Base-by-base conservation (phyloP, 2,888 invertebrate species). In the Cristatella mucedo region DNA sequence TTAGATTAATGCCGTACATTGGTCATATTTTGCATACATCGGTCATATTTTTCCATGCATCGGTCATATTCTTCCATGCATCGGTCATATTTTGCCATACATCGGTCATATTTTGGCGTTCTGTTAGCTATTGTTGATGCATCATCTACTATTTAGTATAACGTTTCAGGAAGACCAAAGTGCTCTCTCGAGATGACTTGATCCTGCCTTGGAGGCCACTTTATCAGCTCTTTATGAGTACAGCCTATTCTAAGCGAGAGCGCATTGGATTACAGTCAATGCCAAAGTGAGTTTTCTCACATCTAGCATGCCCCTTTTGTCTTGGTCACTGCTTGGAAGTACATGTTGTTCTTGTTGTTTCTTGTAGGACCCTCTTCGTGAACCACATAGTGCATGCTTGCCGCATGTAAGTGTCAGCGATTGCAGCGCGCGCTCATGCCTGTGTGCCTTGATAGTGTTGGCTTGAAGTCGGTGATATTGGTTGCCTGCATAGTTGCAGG, bases 131-230 rank as follows among this genome's bases (percentile, higher is more conserved):
- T 26, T 11, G 11, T 16, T 11, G 7, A 15, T 20, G 16, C 24
- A 4, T 18, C 16, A 29, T 40, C 24, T 5, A 13, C 37, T 11
- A 7, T 3, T 20, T n/a, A 2, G 7, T 22, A 13, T 21, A 32
- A 38, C 22, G 6, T 46, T 47, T 34, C 57, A 84, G 85, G 54
- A 86, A 84, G 68, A 75, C 73, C 49, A 73, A 77, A 54, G 68
- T 84, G 46, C 64, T 89, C 47, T 73, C 77, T 2, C 77, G 82
- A 24, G 75, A 78, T 43, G 89, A 91, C 45, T 59, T 91, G 41
- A 73, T 73, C 43, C 68, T 91, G 44, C 78, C 79, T 38, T 91
- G 91, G 91, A 72, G 76, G 49, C 86, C 86, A 9, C 68, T 91
- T 6, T 83, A 80, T 59, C 73, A 79, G 5, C 61, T 83, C 31